Base-by-base conservation (phyloP, 2,113 vertebrate species). In the Laterallus jamaicensis region DNA sequence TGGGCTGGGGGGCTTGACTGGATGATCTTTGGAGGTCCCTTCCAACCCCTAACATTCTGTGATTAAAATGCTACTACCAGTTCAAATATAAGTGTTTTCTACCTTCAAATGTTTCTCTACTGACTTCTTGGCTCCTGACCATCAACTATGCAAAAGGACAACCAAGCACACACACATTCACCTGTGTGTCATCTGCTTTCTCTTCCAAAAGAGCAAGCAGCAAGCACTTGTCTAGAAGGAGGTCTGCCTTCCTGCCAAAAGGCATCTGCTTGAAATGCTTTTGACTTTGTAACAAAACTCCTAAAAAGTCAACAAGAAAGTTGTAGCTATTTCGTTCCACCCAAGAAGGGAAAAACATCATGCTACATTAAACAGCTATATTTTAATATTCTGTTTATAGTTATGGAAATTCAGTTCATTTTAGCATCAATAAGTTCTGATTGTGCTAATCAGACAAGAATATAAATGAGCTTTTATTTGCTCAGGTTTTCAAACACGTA, bases 391-490 rank as follows among this genome's bases (percentile, higher is more conserved):
- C 90, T 94, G 82, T 84, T 94, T 91, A 71, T 62, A 88, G 83
- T 86, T 93, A 95, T 62, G 68, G 78, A 95, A 93, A 91, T 91
- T n/a, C 18, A 16, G 64, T 60, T 92, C 42, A 22, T 92, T 95
- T 96, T 94, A 95, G 90, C 90, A 96, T 70, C 90, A 96, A 47
- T 92, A 88, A 88, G 82, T 93, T 78, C 95, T 94, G 93, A 96
- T 92, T 94, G 82, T 94, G 79, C 82, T 94, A 92, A 94, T 86
- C 93, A 96, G 83, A 79, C 63, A 50, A 59, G 93, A 96, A 93
- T 93, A 91, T 77, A 93, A 95, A 92, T 90, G 79, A 91, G 90
- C 29, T 81, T 91, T 93, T 82, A 79, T 84, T 89, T 7, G 77
- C 56, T 82, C 62, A 21, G 39, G 78, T 84, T 94, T 86, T 90